Evolutionary conservation across 92 coral and sea anemone species (phyloP).

Genomic region (Epizoanthus rinbou): DNA sequence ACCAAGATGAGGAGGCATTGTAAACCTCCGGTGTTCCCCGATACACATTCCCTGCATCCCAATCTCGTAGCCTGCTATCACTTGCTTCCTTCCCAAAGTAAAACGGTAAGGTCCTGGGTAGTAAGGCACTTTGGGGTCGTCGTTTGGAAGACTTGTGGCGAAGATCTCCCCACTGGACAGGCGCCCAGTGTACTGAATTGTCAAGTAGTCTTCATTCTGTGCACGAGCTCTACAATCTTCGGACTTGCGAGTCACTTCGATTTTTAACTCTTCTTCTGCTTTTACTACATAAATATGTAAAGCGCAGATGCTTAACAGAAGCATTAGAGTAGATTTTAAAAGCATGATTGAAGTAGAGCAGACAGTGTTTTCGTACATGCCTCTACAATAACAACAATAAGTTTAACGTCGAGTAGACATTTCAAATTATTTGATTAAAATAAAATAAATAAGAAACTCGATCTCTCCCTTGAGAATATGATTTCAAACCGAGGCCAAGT

Average conservation of each 20-base stretch:
- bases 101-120: constrained; percentile 39
- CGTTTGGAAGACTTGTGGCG: constrained; percentile 33
- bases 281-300: not conserved
- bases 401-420: too few relatives aligned
- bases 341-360: constrained; percentile 15
- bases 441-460: too few relatives aligned
- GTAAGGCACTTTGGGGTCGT: constrained; percentile 24
- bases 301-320: not conserved
- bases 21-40: constrained; percentile 39
- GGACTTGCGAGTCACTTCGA: constrained; percentile 13
- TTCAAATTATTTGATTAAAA: too few relatives aligned
- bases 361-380: too few relatives aligned
- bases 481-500: too few relatives aligned
- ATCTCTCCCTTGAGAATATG: too few relatives aligned
- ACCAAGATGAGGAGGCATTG: constrained; percentile 44
- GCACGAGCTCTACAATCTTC: constrained; percentile 18
- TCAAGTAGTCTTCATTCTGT: constrained; percentile 20
- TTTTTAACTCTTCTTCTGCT: constrained; percentile 33
- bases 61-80: constrained; percentile 37
- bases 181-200: constrained; percentile 36
- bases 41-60: constrained; percentile 45
- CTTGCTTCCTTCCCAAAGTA: constrained; percentile 36
- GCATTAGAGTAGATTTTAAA: not conserved
- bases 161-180: constrained; percentile 23
- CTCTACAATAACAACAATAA: too few relatives aligned